phyloP scores from a whole-genome alignment of 2,888 invertebrate genomes.

The Oxytorus armatus region DNA sequence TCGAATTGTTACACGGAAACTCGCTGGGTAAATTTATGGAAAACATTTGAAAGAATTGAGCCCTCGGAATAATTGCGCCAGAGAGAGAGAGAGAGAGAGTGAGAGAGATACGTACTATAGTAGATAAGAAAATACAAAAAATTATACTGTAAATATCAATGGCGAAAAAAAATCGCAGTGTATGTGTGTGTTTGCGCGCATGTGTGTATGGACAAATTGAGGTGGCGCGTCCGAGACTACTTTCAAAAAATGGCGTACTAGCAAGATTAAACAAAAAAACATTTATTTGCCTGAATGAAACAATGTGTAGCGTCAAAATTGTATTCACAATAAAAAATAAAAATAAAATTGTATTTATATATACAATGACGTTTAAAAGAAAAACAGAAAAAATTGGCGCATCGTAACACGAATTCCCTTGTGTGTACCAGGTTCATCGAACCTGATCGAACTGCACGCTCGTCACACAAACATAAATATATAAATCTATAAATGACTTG shows the following conservation, averaged over 20 bases:
- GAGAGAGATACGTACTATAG: slow-evolving; percentile 28
- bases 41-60: slow-evolving; percentile 30
- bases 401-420: slow-evolving; percentile 7
- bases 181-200: slow-evolving; percentile 32
- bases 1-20: slow-evolving; percentile 50
- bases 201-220: slow-evolving; percentile 37
- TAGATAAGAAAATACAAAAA: slow-evolving; percentile 32
- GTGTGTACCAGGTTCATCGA: slow-evolving; percentile 24
- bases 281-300: slow-evolving; percentile 67
- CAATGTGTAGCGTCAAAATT: slow-evolving; percentile 58
- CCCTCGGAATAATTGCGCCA: slow-evolving; percentile 16
- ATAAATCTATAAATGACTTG: slow-evolving; percentile 32
- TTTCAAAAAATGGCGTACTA: slow-evolving; percentile 74
- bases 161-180: slow-evolving; percentile 50
- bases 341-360: slow-evolving; percentile 72
- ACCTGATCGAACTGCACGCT: slow-evolving; percentile 25
- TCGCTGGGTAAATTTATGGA: slow-evolving; percentile 50
- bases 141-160: slow-evolving; percentile 61
- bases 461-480: slow-evolving; percentile 26
- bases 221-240: slow-evolving; percentile 68
- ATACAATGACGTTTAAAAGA: slow-evolving; percentile 60
- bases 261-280: no score
- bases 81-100: slow-evolving; percentile 11
- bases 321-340: no score
- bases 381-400: not conserved